Evolutionary conservation across 2,797 vertebrate genomes (phyloP).

Genomic region (Sebastes steindachneri): DNA sequence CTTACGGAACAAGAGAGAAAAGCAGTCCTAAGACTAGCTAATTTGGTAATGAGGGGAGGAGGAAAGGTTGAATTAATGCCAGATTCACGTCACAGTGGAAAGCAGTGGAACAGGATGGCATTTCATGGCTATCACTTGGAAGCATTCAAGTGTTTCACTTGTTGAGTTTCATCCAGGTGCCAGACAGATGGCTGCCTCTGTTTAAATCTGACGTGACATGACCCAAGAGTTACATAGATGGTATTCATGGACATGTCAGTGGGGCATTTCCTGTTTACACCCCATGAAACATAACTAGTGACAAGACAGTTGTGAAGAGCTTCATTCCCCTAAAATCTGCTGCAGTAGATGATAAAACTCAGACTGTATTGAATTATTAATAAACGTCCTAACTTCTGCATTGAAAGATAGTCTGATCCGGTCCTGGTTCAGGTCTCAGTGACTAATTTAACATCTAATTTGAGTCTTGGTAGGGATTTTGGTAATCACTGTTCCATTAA

Average conservation of each 20-base stretch:
- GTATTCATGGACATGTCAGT: slow-evolving; percentile 7
- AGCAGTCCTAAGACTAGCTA: slow-evolving; percentile 22
- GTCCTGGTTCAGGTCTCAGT: background rate
- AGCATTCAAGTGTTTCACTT: slow-evolving; percentile 21
- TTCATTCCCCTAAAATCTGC: background rate
- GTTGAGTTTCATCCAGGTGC: slow-evolving; percentile 28
- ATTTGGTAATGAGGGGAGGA: slow-evolving; percentile 32
- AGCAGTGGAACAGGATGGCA: slow-evolving; percentile 24
- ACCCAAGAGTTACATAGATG: background rate
- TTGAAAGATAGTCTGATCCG: background rate
- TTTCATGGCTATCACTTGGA: slow-evolving; percentile 36
- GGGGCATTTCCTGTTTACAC: background rate
- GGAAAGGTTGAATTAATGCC: slow-evolving; percentile 23
- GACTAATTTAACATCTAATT: background rate
- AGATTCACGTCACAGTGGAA: slow-evolving; percentile 19
- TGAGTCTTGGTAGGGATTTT: background rate
- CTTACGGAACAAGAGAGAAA: slow-evolving; percentile 43
- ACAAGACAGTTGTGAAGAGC: background rate
- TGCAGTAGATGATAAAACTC: background rate
- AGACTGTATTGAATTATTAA: background rate
- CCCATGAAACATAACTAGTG: background rate
- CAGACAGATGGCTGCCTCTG: slow-evolving; percentile 25
- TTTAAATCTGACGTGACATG: slow-evolving; percentile 20
- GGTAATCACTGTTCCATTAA: background rate
- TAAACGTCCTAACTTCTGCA: background rate